A percentile compares a stretch with the other conserved stretches of the same genome.
Evolutionary conservation across 2,113 vertebrate species (phyloP).

Genomic region (Pterophyllum scalare): DNA sequence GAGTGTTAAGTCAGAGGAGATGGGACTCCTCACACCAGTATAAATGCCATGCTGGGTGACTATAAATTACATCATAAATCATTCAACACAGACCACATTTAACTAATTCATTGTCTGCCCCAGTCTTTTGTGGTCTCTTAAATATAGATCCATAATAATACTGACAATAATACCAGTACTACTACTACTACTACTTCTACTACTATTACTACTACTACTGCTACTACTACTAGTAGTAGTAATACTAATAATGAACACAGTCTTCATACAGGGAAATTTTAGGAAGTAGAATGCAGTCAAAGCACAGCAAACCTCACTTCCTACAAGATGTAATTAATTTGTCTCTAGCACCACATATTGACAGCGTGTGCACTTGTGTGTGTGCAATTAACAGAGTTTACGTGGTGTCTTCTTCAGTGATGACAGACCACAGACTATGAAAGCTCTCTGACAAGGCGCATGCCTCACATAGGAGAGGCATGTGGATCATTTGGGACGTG

Average conservation of each 20-base stretch:
- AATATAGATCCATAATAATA: background rate
- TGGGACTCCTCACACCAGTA: conserved; percentile 67
- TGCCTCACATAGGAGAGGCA: background rate
- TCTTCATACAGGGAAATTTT: background rate
- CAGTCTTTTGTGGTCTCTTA: background rate
- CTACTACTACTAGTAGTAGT: background rate
- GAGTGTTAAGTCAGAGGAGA: conserved; percentile 74
- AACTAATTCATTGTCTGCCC: conserved; percentile 18
- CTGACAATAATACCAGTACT: background rate
- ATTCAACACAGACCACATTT: conserved; percentile 49
- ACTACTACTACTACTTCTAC: background rate
- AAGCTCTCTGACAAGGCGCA: conserved; percentile 21
- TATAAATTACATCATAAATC: conserved; percentile 60
- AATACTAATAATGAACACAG: background rate
- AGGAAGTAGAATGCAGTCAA: background rate
- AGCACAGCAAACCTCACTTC: background rate
- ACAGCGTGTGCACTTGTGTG: conserved; percentile 30
- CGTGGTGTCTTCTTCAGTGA: conserved; percentile 47
- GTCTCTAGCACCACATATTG: conserved; percentile 33
- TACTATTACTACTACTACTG: background rate
- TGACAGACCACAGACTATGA: conserved; percentile 62
- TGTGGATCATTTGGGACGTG: background rate
- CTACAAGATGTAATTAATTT: conserved; percentile 10
- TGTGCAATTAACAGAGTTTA: conserved; percentile 65
- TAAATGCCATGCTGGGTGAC: conserved; percentile 61